phyloP scores from a whole-genome alignment of 2,797 vertebrate species.

The Siniperca undulata region DNA sequence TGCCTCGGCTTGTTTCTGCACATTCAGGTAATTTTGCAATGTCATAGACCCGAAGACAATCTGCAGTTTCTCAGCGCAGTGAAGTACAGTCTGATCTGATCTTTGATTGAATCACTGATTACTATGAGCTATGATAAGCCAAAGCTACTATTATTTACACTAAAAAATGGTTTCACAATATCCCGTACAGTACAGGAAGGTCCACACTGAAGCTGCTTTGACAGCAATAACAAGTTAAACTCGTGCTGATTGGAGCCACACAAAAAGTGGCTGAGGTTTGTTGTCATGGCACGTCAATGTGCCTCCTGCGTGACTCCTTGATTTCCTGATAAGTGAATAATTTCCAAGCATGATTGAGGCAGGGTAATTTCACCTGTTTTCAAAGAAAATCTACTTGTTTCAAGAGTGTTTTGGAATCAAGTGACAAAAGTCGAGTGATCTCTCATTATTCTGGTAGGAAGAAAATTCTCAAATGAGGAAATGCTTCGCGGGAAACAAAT shows the following conservation, averaged over 20 bases:
- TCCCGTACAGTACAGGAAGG: not conserved
- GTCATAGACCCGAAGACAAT: not conserved
- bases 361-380: not conserved
- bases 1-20: not conserved
- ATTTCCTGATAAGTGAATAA: not conserved
- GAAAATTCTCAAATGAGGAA: not conserved
- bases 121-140: conserved; percentile 11
- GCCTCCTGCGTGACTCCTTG: not conserved
- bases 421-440: not conserved
- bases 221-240: not conserved
- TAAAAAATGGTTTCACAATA: not conserved
- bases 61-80: conserved; percentile 10
- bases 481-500: not conserved
- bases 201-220: not conserved
- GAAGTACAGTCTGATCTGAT: conserved; percentile 13
- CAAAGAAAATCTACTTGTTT: not conserved
- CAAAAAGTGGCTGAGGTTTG: not conserved
- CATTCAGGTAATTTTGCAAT: not conserved
- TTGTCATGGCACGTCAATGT: not conserved
- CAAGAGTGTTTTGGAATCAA: not conserved
- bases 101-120: conserved; percentile 18
- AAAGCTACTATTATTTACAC: not conserved
- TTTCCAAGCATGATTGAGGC: not conserved
- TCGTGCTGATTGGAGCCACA: not conserved
- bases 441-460: not conserved